A percentile compares a stretch with the other conserved stretches of the same genome.
Evolutionary conservation across 1,140 invertebrate genomes (phyloP).

Genomic region (Eueides isabella): DNA sequence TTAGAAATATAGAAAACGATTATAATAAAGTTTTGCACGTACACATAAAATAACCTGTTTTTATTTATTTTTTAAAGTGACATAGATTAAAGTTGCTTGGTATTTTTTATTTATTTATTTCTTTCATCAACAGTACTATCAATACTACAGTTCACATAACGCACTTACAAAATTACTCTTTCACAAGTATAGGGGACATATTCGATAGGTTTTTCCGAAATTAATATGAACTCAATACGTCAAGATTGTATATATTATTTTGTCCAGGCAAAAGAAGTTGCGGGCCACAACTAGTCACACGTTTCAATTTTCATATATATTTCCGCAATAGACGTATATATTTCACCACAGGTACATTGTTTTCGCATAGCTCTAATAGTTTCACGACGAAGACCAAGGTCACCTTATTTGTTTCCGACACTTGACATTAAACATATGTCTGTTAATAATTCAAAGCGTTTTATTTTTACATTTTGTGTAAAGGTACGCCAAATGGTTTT

Average conservation of each 20-base stretch:
- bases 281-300: too few relatives aligned
- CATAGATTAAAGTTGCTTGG: not conserved
- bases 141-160: not conserved
- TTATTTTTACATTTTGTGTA: not conserved
- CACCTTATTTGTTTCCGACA: not conserved
- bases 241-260: too few relatives aligned
- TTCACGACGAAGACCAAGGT: not conserved
- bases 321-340: not conserved
- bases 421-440: not conserved
- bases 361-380: slow-evolving; percentile 4
- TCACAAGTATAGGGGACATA: too few relatives aligned
- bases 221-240: too few relatives aligned
- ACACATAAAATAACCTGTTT: not conserved
- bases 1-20: not conserved
- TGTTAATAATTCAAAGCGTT: not conserved
- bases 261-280: too few relatives aligned
- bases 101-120: not conserved
- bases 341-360: not conserved
- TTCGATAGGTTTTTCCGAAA: too few relatives aligned
- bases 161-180: too few relatives aligned
- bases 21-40: not conserved
- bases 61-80: not conserved
- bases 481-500: not conserved
- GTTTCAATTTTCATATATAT: not conserved
- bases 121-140: too few relatives aligned